Percentiles rank a stretch among this genome's conserved stretches.
phyloP scores from a whole-genome alignment of 2,113 vertebrate species.

The Oncorhynchus mykiss region DNA sequence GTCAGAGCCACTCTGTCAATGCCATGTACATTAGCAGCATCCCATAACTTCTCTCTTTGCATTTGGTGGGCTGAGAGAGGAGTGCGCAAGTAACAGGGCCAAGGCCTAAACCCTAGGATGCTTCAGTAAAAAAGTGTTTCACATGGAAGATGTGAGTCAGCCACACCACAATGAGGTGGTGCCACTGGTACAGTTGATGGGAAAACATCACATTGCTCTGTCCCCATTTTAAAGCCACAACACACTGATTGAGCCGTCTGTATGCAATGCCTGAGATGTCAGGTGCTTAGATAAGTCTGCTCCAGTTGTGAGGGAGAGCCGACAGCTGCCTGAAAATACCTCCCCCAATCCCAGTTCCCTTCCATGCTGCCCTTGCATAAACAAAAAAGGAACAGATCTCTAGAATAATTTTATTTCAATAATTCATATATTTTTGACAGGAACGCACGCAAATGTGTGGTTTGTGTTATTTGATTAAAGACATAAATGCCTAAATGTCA shows the following conservation, averaged over 20 bases:
- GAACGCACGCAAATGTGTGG: neutral
- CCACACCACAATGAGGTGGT: constrained; percentile 21
- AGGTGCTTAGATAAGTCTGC: neutral
- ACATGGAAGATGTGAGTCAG: neutral
- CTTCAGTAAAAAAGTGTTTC: too few species aligned
- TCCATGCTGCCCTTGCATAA: neutral
- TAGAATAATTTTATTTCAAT: neutral
- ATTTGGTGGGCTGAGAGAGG: too few species aligned
- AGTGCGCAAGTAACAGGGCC: neutral
- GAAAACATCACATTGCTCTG: neutral
- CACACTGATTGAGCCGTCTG: constrained; percentile 7
- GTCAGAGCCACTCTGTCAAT: constrained; percentile 3
- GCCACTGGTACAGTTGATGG: neutral
- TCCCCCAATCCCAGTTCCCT: neutral
- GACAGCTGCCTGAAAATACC: constrained; percentile 21
- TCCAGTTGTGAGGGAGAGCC: constrained; percentile 20
- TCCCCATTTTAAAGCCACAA: neutral
- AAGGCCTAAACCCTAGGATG: too few species aligned
- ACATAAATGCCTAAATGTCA: neutral
- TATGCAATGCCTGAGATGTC: constrained; percentile 25
- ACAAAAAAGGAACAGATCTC: neutral
- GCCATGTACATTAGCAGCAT: neutral
- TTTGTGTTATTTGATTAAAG: neutral
- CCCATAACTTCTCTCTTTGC: too few species aligned
- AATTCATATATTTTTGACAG: too few species aligned